Percentiles rank a stretch among this genome's conserved stretches.
These are phyloP conservation scores for Python bivittatus DNA, from an alignment of 2,113 vertebrate species.

Conservation along the genomic window DNA sequence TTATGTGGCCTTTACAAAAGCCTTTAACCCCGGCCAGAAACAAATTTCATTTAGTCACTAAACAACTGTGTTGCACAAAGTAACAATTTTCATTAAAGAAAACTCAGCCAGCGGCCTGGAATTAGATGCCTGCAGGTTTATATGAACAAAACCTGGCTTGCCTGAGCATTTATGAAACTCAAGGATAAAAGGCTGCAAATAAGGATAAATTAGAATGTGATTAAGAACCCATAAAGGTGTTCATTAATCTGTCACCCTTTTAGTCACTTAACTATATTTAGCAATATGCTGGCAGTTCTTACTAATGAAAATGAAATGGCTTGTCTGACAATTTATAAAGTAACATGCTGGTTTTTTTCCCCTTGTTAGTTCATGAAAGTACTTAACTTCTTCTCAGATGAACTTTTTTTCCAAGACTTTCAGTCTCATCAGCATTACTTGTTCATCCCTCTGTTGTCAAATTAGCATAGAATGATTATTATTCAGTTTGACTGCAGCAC, in stretches of 20 bases:
- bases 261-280: constrained; percentile 26
- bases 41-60: constrained; percentile 17
- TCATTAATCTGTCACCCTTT: constrained; percentile 21
- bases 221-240: constrained; percentile 26
- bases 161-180: constrained; percentile 17
- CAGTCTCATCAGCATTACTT: neutral
- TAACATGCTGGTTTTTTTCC: neutral
- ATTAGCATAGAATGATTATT: neutral
- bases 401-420: neutral
- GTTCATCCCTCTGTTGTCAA: neutral
- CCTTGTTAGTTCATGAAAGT: neutral
- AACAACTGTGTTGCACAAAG: constrained; percentile 5
- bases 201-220: constrained; percentile 28
- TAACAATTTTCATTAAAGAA: constrained; percentile 32
- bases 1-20: neutral
- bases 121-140: constrained; percentile 8
- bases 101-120: constrained; percentile 7
- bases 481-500: neutral
- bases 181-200: constrained; percentile 26
- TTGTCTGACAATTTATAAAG: constrained; percentile 4
- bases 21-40: neutral
- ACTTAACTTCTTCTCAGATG: neutral
- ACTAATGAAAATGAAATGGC: constrained; percentile 8
- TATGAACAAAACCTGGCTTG: constrained; percentile 25
- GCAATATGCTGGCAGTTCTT: constrained; percentile 15